These are phyloP conservation scores for Fulica atra DNA, from an alignment of 2,113 vertebrate genomes.

Conservation along the genomic window DNA sequence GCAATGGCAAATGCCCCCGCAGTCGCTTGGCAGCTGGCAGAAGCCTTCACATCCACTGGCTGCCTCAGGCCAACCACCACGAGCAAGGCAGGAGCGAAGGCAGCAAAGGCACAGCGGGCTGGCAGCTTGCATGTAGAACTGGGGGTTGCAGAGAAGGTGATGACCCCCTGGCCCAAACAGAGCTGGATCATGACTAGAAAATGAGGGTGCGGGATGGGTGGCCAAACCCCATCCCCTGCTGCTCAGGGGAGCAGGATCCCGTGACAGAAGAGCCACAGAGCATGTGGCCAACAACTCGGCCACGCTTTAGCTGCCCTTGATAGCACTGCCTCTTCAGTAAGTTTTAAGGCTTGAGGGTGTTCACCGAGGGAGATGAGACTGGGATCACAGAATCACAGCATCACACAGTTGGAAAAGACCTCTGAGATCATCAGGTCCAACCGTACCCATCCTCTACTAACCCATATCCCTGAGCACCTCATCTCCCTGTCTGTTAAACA, in stretches of 20 bases:
- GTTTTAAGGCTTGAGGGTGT: not conserved
- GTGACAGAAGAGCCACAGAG: not conserved
- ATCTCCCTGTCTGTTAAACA: too few relatives aligned
- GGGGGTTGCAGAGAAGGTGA: not conserved
- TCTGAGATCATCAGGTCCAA: too few relatives aligned
- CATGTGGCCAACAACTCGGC: not conserved
- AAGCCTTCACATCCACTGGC: not conserved
- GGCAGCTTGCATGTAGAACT: not conserved
- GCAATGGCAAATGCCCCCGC: not conserved
- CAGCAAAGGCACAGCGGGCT: accelerated
- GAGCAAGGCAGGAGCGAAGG: too few relatives aligned
- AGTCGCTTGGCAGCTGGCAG: not conserved
- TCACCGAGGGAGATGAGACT: not conserved
- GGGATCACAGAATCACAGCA: not conserved
- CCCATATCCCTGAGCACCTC: too few relatives aligned
- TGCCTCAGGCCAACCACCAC: too few relatives aligned
- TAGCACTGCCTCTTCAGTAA: accelerated
- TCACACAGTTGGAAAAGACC: too few relatives aligned
- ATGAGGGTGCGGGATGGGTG: not conserved
- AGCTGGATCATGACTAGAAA: not conserved
- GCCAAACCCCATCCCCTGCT: not conserved
- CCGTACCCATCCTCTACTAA: too few relatives aligned
- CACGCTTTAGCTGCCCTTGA: not conserved
- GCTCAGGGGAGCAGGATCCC: not conserved
- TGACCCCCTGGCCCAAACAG: not conserved